A percentile compares a stretch with the other conserved stretches of the same genome.
Conservation (phyloP, 2,888 invertebrate genomes). For the Muschampia plurimacula region DNA sequence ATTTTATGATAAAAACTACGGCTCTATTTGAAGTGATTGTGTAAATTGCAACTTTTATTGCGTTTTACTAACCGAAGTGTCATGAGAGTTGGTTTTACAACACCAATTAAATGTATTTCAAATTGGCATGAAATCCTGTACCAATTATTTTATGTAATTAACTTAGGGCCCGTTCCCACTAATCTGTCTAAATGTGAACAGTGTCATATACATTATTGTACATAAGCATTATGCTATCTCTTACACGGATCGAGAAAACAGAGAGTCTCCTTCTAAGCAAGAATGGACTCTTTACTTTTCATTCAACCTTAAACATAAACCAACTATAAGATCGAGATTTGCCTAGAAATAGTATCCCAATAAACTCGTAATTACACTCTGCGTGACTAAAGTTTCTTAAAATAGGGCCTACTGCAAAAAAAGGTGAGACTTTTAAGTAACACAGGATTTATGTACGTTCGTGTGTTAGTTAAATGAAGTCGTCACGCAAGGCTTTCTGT, state of each 20-base stretch:
- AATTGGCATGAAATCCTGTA: neutral
- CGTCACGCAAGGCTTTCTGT: slow-evolving; percentile 34
- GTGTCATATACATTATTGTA: too few relatives aligned
- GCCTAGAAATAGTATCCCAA: neutral
- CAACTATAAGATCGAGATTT: neutral
- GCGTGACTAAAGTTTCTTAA: slow-evolving; percentile 17
- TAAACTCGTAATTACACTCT: neutral
- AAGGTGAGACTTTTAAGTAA: slow-evolving; percentile 20
- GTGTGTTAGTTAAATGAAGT: slow-evolving; percentile 35
- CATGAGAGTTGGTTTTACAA: neutral
- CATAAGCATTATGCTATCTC: too few relatives aligned
- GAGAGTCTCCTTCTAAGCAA: too few relatives aligned
- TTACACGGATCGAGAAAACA: too few relatives aligned
- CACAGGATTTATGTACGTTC: slow-evolving; percentile 25
- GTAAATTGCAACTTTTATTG: neutral
- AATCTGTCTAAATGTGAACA: too few relatives aligned
- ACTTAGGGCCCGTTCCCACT: too few relatives aligned
- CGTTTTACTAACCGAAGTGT: slow-evolving; percentile 6
- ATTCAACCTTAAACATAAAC: neutral
- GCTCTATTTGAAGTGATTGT: slow-evolving; percentile 5
- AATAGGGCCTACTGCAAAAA: slow-evolving; percentile 6
- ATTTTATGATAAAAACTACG: slow-evolving; percentile 50
- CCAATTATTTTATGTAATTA: too few relatives aligned
- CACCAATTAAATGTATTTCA: neutral
- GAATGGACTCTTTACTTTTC: too few relatives aligned